Percentiles rank a stretch among this genome's conserved stretches.
These are phyloP conservation scores for Tetheella fluctuosa DNA, from an alignment of 2,888 invertebrate genomes.

Conservation along the genomic window DNA sequence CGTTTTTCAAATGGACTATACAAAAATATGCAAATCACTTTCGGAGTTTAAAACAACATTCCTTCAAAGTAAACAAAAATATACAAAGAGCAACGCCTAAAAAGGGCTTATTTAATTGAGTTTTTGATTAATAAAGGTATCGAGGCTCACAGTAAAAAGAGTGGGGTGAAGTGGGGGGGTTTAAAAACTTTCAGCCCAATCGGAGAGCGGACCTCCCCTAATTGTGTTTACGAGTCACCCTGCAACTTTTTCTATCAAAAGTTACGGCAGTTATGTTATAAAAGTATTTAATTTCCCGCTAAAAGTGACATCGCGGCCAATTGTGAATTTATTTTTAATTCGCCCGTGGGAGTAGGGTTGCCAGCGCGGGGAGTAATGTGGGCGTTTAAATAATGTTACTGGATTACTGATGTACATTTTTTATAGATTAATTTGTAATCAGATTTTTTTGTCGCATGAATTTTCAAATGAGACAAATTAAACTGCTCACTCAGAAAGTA, in stretches of 20 bases:
- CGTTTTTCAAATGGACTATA: not conserved
- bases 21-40: slow-evolving; percentile 40
- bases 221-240: slow-evolving; percentile 73
- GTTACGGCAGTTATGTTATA: slow-evolving; percentile 63
- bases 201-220: slow-evolving; percentile 57
- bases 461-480: no score
- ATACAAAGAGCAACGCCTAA: slow-evolving; percentile 28
- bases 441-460: no score
- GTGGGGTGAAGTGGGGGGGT: slow-evolving; percentile 47
- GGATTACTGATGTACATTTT: not conserved
- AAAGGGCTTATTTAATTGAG: slow-evolving; percentile 50
- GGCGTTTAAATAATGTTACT: slow-evolving; percentile 8
- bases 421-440: not conserved
- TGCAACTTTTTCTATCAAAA: slow-evolving; percentile 80
- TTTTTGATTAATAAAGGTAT: slow-evolving; percentile 64
- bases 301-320: slow-evolving; percentile 66
- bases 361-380: slow-evolving; percentile 3
- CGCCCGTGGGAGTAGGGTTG: slow-evolving; percentile 18
- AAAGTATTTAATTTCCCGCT: slow-evolving; percentile 75
- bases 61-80: slow-evolving; percentile 49
- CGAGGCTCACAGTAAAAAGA: slow-evolving; percentile 35
- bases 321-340: slow-evolving; percentile 64
- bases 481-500: no score
- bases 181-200: slow-evolving; percentile 64
- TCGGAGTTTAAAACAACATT: slow-evolving; percentile 24